Evolutionary conservation across 2,797 vertebrate species (phyloP).

Genomic region (Molothrus ater): DNA sequence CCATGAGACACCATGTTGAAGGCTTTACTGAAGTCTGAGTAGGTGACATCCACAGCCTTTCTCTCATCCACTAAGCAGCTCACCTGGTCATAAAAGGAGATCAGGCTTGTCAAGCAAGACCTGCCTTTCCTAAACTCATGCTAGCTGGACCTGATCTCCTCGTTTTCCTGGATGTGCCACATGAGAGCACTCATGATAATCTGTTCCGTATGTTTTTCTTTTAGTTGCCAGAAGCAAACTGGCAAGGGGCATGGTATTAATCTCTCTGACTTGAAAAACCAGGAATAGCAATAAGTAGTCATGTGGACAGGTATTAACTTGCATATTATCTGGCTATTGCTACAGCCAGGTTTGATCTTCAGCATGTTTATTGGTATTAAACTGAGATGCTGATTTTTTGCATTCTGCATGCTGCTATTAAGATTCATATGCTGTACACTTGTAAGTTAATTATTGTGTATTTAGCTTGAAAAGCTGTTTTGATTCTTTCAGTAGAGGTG

Average conservation of each 20-base stretch:
- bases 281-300: background rate
- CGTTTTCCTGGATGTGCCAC: fast-evolving
- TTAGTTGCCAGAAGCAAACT: background rate
- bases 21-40: background rate
- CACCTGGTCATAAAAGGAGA: background rate
- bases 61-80: fast-evolving
- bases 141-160: background rate
- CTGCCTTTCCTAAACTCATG: background rate
- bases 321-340: background rate
- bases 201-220: background rate
- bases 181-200: background rate
- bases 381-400: background rate
- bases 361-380: background rate
- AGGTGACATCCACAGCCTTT: background rate
- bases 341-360: background rate
- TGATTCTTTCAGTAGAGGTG: background rate
- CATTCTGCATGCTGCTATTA: background rate
- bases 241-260: background rate
- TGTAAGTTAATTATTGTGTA: background rate
- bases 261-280: background rate
- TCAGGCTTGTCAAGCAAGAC: background rate
- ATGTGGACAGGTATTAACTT: background rate
- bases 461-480: background rate
- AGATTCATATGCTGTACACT: background rate
- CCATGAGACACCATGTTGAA: background rate